Evolutionary conservation across 92 coral and sea anemone genomes (phyloP), one percentile per base, ranked within the genome.

Genomic region (Isaurus tuberculatus): DNA sequence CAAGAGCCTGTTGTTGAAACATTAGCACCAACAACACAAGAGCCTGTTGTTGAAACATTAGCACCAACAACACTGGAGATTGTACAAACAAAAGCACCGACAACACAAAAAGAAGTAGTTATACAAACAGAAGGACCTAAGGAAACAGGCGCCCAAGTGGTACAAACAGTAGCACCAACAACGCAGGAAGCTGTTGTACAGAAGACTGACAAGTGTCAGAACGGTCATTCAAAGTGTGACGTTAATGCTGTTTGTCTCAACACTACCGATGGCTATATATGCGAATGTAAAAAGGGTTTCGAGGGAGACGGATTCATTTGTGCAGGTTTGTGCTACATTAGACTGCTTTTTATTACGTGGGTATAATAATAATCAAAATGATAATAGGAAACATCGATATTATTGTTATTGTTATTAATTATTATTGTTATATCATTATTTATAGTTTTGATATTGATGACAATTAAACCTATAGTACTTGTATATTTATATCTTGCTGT

Each of bases 261-360:
- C 68, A 55, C 81, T 32, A 75, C 67, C 28, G 68, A 46, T 4
- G 31, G 48, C 5, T 75, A 17, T 40, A 57, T n/a, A 4, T 75
- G 81, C 11, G 81, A 75, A 36, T 75, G 81, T 37, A 75, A 75
- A 49, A 75, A 33, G n/a, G 81, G 81, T 25, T 75, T 75, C 55
- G 81, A 75, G 55, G 81, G 81, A 57, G 13, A 75, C 26, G 81
- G 81, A 33, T 33, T 75, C 66, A 60, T 75, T 48, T 75, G 81
- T 57, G 49, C 81, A 29, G 81, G 81, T 55, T 53, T 44, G 4
- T 48, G 29, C 19, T 46, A 46, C 36, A 73, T 8, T 15, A 19
- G 7, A 5, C 7, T 8, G 66, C 11, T 60, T 20, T 60, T 25
- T 1, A 51, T 15, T 51, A 11, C 5, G 16, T 51, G 22, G 19